Base-by-base conservation (phyloP, 2,888 invertebrate species). In the Prosopocoilus inquinatus region DNA sequence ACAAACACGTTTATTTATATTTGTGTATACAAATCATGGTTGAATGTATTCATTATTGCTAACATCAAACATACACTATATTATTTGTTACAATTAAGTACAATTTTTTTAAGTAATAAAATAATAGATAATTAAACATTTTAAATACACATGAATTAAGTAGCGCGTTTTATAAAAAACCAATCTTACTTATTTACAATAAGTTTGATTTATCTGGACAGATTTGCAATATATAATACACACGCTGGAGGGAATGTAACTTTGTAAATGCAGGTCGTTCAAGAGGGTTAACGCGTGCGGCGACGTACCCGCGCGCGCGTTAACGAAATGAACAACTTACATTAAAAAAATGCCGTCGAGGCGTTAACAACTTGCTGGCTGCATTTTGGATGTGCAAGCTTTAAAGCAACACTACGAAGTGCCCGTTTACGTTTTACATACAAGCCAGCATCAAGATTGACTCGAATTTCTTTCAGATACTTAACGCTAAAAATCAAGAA, bases 181-280 rank as follows among this genome's bases (percentile, higher is more conserved):
- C 71, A 72, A 70, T 71, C 64, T 70, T 73, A 75, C 72, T 73
- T 76, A 77, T 75, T 70, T 75, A 75, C 76, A 76, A 75, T 75
- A 76, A 75, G 75, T 77, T 76, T 76, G 74, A 76, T 76, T 77
- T 67, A 70, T 71, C 71, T 77, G 77, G 77, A 77, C 78, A 78
- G 78, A 77, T 74, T 77, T 76, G 75, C 75, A 75, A 75, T 74
- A 71, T 75, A 75, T 67, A 71, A 68, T 74, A 75, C 75, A 70
- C 70, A 70, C 68, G 68, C 67, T 76, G 77, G 76, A 76, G 77
- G 77, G 76, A 77, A 76, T 76, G 73, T 72, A 62, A 66, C 62
- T 71, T 73, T 67, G 70, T 70, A 68, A 67, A 63, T 59, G 54
- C 60, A 52, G 59, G 53, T 55, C 50, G 55, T 60, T 59, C 61